Conservation (phyloP, 2,113 vertebrate genomes). For the Heterocephalus glaber region DNA sequence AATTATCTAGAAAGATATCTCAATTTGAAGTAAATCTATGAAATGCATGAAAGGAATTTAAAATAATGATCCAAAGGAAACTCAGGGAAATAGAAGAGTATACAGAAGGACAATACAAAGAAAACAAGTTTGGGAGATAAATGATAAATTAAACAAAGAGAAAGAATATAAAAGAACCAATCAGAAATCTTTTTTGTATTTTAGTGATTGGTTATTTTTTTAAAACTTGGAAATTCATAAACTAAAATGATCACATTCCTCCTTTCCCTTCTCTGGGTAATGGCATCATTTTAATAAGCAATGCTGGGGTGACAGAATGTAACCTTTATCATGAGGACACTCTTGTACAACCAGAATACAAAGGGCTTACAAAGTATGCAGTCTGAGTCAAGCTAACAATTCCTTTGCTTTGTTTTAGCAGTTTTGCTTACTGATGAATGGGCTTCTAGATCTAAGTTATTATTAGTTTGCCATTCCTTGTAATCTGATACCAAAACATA, state of each 20-base stretch:
- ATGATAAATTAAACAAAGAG: neutral
- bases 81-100: neutral
- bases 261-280: slow-evolving; percentile 85
- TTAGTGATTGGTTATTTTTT: slow-evolving; percentile 71
- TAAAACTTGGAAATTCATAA: slow-evolving; percentile 80
- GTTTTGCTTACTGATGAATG: slow-evolving; percentile 80
- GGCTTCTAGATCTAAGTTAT: slow-evolving; percentile 77
- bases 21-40: neutral
- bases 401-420: slow-evolving; percentile 77
- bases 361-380: slow-evolving; percentile 81
- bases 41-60: neutral
- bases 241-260: slow-evolving; percentile 79
- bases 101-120: neutral
- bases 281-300: slow-evolving; percentile 74
- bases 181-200: neutral
- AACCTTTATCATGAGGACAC: slow-evolving; percentile 68
- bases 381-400: slow-evolving; percentile 76
- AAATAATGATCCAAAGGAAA: neutral
- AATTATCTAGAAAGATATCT: neutral
- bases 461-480: slow-evolving; percentile 79
- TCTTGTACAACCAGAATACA: slow-evolving; percentile 66
- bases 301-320: slow-evolving; percentile 69
- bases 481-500: slow-evolving; percentile 84
- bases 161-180: neutral
- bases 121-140: neutral